Percentiles rank a stretch among this genome's conserved stretches.
phyloP scores from a whole-genome alignment of 2,797 vertebrate genomes.

The Lycodopsis pacificus region DNA sequence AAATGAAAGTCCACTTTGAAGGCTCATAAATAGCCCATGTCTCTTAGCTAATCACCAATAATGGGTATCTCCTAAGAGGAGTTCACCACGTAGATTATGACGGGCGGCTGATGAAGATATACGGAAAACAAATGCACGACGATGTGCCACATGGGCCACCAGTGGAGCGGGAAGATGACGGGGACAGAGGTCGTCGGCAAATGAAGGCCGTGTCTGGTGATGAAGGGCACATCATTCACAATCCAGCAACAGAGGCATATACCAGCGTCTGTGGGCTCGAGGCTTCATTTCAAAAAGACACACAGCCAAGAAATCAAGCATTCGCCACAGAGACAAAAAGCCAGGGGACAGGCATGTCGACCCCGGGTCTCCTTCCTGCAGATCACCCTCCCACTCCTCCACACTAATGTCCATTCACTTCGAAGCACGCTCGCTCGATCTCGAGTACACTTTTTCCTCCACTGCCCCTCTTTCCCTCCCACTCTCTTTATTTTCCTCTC shows the following conservation, averaged over 20 bases:
- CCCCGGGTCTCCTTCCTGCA: slow-evolving; percentile 60
- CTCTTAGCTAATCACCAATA: not conserved
- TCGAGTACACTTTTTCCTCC: slow-evolving; percentile 37
- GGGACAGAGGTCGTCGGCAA: slow-evolving; percentile 51
- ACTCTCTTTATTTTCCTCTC: slow-evolving; percentile 24
- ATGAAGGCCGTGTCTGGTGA: slow-evolving; percentile 42
- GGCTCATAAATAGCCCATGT: not conserved
- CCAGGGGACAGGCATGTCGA: slow-evolving; percentile 41
- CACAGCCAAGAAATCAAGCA: slow-evolving; percentile 66
- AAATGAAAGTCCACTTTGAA: not conserved
- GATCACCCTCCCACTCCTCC: slow-evolving; percentile 13
- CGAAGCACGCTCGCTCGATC: slow-evolving; percentile 15
- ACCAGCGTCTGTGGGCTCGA: slow-evolving; percentile 57
- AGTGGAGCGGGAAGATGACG: slow-evolving; percentile 21
- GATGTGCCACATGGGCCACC: slow-evolving; percentile 54
- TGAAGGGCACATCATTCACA: slow-evolving; percentile 43
- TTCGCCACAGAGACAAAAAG: slow-evolving; percentile 63
- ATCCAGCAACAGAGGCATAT: slow-evolving; percentile 45
- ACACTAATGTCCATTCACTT: slow-evolving; percentile 25
- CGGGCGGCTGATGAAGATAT: slow-evolving; percentile 72
- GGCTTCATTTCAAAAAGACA: slow-evolving; percentile 71
- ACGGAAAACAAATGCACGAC: slow-evolving; percentile 36
- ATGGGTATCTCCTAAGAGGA: slow-evolving; percentile 28
- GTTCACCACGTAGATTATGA: slow-evolving; percentile 33
- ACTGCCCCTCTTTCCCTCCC: slow-evolving; percentile 26